Base-by-base conservation (phyloP, 2,797 vertebrate species). In the Melanotaenia boesemani region DNA sequence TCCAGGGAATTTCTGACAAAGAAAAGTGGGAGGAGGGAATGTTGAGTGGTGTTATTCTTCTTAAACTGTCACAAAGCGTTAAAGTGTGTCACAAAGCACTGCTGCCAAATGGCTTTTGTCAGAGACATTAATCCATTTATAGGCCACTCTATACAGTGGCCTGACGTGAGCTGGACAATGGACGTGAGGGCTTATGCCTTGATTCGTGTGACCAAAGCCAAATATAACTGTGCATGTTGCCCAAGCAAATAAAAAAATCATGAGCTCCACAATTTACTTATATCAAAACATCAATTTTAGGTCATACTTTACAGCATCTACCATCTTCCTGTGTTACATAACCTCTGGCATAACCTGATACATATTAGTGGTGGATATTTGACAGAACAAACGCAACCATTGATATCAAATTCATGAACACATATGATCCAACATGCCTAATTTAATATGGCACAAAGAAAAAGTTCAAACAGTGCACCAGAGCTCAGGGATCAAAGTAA, bases 401-500 rank as follows among this genome's bases (percentile, higher is more conserved):
- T 81, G 62, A 85, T 63, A 72, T 73, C 11, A 67, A 56, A 81
- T n/a, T 86, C 57, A 79, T 8, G 18, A 68, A 13, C 62, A 64
- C 20, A 62, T 81, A 73, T 32, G 63, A 76, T 74, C 60, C 1
- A 61, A 66, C 63, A 73, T 54, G 62, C 18, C 62, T 82, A 58
- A 79, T 75, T 52, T 76, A 84, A 76, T 37, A 70, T 8, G 32
- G 48, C 12, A 37, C 59, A 60, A 62, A 63, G 32, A 65, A 58
- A 75, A 74, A 58, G 80, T 89, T 77, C 5, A 26, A 76, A 63
- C n/a, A 67, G 69, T 77, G 76, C n/a, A 70, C 59, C 60, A 59
- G 69, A 46, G 75, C 81, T 77, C 22, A 6, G 72, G 48, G 85
- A 88, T 86, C 86, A 90, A 87, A 83, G 81, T 67, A 6, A 62